Conservation (phyloP, 2,797 vertebrate genomes). For the Microcaecilia unicolor region DNA sequence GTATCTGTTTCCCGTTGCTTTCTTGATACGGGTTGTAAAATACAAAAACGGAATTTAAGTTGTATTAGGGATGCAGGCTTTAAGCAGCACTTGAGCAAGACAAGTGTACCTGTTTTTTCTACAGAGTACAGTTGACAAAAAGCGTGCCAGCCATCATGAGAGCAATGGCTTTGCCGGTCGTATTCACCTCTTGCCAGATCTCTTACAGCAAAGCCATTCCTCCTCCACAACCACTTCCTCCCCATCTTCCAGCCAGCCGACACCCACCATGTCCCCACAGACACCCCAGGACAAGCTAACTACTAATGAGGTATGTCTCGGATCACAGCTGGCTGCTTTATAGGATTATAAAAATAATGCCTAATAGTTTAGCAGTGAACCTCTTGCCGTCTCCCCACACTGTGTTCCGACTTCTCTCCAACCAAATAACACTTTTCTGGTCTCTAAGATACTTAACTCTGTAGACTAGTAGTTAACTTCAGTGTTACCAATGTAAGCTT, state of each 20-base stretch:
- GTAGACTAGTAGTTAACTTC: slow-evolving; percentile 34
- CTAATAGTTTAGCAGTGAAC: slow-evolving; percentile 49
- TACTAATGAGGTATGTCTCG: slow-evolving; percentile 77
- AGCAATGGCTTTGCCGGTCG: slow-evolving; percentile 92
- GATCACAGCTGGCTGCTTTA: slow-evolving; percentile 66
- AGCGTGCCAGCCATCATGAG: slow-evolving; percentile 82
- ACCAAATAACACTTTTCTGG: slow-evolving; percentile 55
- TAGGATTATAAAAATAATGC: slow-evolving; percentile 54
- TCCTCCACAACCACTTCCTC: slow-evolving; percentile 88
- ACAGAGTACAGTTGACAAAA: slow-evolving; percentile 95
- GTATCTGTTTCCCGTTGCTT: neutral
- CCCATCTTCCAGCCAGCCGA: slow-evolving; percentile 88
- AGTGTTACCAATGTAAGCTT: slow-evolving; percentile 47
- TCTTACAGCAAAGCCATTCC: slow-evolving; percentile 98
- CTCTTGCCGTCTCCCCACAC: slow-evolving; percentile 35
- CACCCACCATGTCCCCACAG: slow-evolving; percentile 91
- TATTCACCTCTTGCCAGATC: slow-evolving; percentile 97
- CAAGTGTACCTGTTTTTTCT: slow-evolving; percentile 96
- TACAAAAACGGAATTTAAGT: neutral
- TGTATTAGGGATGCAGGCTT: slow-evolving; percentile 40
- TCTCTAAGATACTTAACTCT: slow-evolving; percentile 48
- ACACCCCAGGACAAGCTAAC: slow-evolving; percentile 79
- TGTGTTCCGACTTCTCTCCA: slow-evolving; percentile 3
- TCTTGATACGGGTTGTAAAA: neutral
- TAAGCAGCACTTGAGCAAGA: slow-evolving; percentile 76